Percentiles rank a stretch among this genome's conserved stretches.
Conservation (phyloP, 1,140 invertebrate species). For the Tribolium madens region DNA sequence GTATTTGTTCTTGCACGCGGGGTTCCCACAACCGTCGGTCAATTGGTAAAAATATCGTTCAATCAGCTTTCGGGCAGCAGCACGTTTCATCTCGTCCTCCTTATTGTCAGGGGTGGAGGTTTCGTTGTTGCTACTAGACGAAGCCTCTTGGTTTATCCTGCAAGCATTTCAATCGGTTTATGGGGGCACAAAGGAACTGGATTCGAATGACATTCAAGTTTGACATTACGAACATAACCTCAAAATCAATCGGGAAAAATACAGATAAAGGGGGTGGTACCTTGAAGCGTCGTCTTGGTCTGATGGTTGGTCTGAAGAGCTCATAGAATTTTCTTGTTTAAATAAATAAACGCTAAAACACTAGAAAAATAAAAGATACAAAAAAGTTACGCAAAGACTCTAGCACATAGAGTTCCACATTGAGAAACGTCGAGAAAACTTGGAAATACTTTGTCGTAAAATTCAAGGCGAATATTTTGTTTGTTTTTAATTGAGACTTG, state of each 20-base stretch:
- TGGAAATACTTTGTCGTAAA: not conserved
- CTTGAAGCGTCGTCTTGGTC: conserved; percentile 64
- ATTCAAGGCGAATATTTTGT: conserved; percentile 13
- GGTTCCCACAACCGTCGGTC: conserved; percentile 90
- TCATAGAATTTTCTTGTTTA: conserved; percentile 62
- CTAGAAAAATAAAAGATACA: conserved; percentile 36
- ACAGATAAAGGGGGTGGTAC: conserved; percentile 54
- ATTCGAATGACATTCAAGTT: conserved; percentile 58
- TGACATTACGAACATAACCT: conserved; percentile 59
- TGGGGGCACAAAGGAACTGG: not conserved
- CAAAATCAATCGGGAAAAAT: not conserved
- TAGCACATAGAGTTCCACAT: conserved; percentile 5
- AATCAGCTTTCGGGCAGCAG: conserved; percentile 88
- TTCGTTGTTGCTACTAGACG: conserved; percentile 59
- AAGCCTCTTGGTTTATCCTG: conserved; percentile 63
- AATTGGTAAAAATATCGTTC: conserved; percentile 94
- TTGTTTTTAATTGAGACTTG: conserved; percentile 8
- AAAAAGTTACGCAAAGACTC: not conserved
- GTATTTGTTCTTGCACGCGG: conserved; percentile 83
- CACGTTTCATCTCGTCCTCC: conserved; percentile 84
- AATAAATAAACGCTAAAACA: conserved; percentile 24
- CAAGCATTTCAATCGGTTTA: conserved; percentile 13
- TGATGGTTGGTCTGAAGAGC: conserved; percentile 59
- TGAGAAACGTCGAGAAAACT: not conserved
- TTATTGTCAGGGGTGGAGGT: conserved; percentile 52